Base-by-base conservation (phyloP, 2,888 invertebrate species). In the Melipona beecheii region DNA sequence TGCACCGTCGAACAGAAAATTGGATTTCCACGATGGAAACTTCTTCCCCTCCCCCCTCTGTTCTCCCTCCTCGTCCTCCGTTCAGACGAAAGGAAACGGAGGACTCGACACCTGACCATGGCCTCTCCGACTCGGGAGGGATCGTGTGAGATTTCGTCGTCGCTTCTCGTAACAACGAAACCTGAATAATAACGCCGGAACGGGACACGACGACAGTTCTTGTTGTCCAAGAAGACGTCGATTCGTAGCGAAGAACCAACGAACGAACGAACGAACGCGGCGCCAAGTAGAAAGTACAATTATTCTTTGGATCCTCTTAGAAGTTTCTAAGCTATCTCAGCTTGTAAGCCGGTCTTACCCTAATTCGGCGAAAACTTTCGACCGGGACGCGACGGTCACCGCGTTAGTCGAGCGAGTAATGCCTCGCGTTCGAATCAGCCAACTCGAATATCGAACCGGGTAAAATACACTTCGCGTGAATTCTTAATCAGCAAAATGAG, bases 281-380 rank as follows among this genome's bases (percentile, higher is more conserved):
- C 65, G 58, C 62, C 80, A 78, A 79, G 82, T 82, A 62, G 80
- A 79, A 86, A 75, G 83, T 73, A 80, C 78, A 86, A 86, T 87
- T 86, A 86, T 84, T 84, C 85, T 84, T 77, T 77, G 72, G 78
- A 87, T 87, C 86, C 86, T 87, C 86, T 87, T 87, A 86, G 74
- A 86, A 84, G 79, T 87, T 84, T 79, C 75, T 81, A 87, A 87
- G 81, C 69, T 86, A 75, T 82, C 78, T 84, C 77, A 77, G 87
- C 77, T 86, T 81, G 84, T 82, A 87, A 86, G 86, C 81, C 65
- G 64, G 81, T 84, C 78, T 85, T 86, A 84, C 78, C 86, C 86
- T 72, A 79, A 86, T 87, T 87, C 79, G 24, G 13, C 52, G 78
- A 24, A 43, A 86, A 81, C 71, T 86, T 84, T 58, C 68, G 72